Evolutionary conservation across 2,888 invertebrate species (phyloP), one percentile per base, ranked within the genome.

Genomic region (Drosophila paranaensis): DNA sequence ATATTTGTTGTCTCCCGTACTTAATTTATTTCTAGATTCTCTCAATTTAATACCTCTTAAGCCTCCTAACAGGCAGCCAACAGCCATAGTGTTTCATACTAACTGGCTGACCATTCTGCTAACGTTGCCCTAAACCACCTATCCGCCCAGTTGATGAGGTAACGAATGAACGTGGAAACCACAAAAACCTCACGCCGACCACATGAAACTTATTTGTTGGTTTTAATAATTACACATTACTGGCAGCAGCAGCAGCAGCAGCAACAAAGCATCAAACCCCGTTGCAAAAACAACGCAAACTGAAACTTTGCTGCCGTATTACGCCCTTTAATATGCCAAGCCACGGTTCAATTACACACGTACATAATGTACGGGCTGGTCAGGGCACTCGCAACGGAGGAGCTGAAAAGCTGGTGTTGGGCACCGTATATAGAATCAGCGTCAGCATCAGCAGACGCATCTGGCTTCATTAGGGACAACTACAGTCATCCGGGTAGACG

Each of bases 221-320:
- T 82, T 89, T 87, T 90, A 81, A 88, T 90, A 90, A 90, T 90
- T 90, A 89, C 88, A 79, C 78, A 86, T 79, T 77, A 62, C 56
- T 55, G 70, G 67, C 62, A 69, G 43, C 46, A 50, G 3, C n/a
- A 43, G 67, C 62, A 69, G 43, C 48, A 50, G 5, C 20, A 43
- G 11, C 43, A 40, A 14, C 58, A 58, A 11, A 46, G 9, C 8
- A 40, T 11, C 58, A 58, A 11, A 46, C 9, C 9, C 30, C 27
- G 30, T 42, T 39, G 45, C 43, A 57, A 51, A 43, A 53, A 48
- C 53, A 20, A 20, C 33, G 33, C 33, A 16, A 54, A 55, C 60
- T 65, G 54, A 33, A 60, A 58, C 51, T 42, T 56, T 58, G 60
- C 64, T 71, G 69, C 50, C 71, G 71, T 67, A 80, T 81, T 68